Base-by-base conservation (phyloP, 2,797 vertebrate species). In the Alauda arvensis region DNA sequence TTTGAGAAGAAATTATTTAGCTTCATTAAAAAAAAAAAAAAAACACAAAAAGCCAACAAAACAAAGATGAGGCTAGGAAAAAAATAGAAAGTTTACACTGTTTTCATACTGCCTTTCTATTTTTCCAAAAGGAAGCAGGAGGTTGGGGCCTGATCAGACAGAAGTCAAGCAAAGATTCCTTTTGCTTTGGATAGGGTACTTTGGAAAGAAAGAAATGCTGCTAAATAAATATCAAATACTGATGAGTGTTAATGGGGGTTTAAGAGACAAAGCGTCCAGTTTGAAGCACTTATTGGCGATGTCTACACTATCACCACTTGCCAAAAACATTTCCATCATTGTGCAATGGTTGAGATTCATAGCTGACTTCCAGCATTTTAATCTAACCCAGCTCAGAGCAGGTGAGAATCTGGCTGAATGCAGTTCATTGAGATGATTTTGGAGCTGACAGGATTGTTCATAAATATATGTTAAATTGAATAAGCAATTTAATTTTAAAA, bases 321-420 rank as follows among this genome's bases (percentile, higher is more conserved):
- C 95, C 94, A 96, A 95, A 95, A 96, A 94, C 82, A 94, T 83
- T 95, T 96, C 94, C 92, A 91, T 94, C 94, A 94, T 53, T 94
- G 79, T 92, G 82, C 57, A 72, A 74, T 83, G 76, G 77, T 76
- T 94, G 88, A 92, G 87, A 85, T 91, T 90, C 87, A 83, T 51
- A 83, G 85, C 48, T 91, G 87, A 59, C 91, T 95, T 89, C 39
- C 79, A 92, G 72, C 71, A 92, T 87, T 92, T 92, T 88, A 86
- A 61, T 87, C 45, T 88, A 90, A 90, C 71, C 77, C 78, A 83
- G 59, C 33, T 85, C 86, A 85, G 82, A 72, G 82, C 79, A 94
- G 82, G 91, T 94, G 86, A 91, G 63, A 68, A 88, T 66, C 76
- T 88, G 61, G 76, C 28, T 91, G 66, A 86, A 68, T 79, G 52